These are phyloP conservation scores for Holothuria leucospilota DNA, from an alignment of 53 echinoderm and acorn worm species.

Conservation along the genomic window DNA sequence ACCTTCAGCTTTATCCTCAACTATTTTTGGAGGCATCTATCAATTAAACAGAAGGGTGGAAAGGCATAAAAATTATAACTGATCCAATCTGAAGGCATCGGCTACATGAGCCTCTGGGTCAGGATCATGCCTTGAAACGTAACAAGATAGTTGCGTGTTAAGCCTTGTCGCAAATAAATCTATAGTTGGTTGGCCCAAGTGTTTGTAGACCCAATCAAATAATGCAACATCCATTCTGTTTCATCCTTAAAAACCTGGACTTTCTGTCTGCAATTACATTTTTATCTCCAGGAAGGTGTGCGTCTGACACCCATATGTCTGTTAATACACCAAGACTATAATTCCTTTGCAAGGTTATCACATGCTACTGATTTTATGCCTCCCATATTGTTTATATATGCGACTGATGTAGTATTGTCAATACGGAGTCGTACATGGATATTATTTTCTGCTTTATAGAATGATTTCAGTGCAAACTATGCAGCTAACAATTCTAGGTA, in stretches of 20 bases:
- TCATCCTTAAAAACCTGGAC: constrained; percentile 60
- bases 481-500: constrained; percentile 20
- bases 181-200: too few species aligned
- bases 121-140: constrained; percentile 56
- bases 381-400: constrained; percentile 20
- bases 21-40: background rate
- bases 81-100: constrained; percentile 60
- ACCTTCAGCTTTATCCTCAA: background rate
- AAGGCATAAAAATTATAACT: constrained; percentile 12
- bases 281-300: constrained; percentile 52
- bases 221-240: constrained; percentile 62
- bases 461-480: background rate
- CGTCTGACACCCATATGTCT: constrained; percentile 56
- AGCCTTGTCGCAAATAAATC: constrained; percentile 66
- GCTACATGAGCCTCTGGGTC: constrained; percentile 52
- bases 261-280: constrained; percentile 60
- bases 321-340: constrained; percentile 53
- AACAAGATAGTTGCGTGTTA: constrained; percentile 37
- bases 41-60: background rate
- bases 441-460: constrained; percentile 3
- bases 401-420: constrained; percentile 14
- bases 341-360: too few species aligned
- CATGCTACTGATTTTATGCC: too few species aligned
- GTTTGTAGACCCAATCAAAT: constrained; percentile 6
- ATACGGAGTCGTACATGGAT: constrained; percentile 46